These are phyloP conservation scores for Watsonalla binaria DNA, from an alignment of 2,888 invertebrate species.

Conservation along the genomic window DNA sequence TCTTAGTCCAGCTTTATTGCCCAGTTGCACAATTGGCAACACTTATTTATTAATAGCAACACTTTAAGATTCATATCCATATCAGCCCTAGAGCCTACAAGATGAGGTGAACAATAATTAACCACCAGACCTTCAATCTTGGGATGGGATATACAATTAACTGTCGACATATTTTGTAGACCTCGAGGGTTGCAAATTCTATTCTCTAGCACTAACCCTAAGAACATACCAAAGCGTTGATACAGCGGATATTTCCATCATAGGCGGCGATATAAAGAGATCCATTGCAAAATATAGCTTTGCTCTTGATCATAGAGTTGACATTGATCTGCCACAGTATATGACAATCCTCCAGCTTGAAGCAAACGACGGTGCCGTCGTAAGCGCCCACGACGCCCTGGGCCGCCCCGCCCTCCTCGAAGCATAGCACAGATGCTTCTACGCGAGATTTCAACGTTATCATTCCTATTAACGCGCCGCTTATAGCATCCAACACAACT, in stretches of 20 bases:
- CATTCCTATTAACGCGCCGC: slow-evolving; percentile 70
- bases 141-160: no score
- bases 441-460: slow-evolving; percentile 82
- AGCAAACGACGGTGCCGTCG: slow-evolving; percentile 84
- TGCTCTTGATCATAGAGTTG: slow-evolving; percentile 82
- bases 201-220: not conserved
- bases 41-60: no score
- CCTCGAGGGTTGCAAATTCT: no score
- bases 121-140: no score
- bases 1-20: no score
- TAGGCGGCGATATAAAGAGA: slow-evolving; percentile 84
- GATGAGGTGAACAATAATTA: no score
- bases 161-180: no score
- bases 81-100: no score
- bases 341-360: slow-evolving; percentile 73
- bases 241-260: slow-evolving; percentile 81
- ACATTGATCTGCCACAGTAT: slow-evolving; percentile 82
- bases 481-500: slow-evolving; percentile 75
- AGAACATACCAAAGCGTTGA: slow-evolving; percentile 69
- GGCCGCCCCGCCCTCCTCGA: slow-evolving; percentile 21
- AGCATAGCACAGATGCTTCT: slow-evolving; percentile 80
- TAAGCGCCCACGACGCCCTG: slow-evolving; percentile 85
- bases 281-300: slow-evolving; percentile 49
- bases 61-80: no score
- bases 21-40: no score